A percentile compares a stretch with the other conserved stretches of the same genome.
Conservation (phyloP, 2,888 invertebrate genomes). For the Leptarthrus brevirostris region DNA sequence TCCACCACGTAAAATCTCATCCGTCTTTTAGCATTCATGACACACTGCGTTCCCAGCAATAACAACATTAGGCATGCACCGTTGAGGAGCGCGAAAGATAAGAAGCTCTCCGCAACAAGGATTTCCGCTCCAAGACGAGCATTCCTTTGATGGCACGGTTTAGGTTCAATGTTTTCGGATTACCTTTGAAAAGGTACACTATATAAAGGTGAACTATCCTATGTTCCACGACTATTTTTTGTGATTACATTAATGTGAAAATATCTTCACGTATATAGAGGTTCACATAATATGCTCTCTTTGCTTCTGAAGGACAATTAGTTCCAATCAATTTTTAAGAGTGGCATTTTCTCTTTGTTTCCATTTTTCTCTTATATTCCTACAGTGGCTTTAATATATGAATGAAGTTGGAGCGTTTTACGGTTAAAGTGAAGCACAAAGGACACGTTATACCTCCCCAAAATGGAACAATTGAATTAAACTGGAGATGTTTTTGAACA, state of each 20-base stretch:
- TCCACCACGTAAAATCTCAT: neutral
- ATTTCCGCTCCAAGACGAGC: neutral
- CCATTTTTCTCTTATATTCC: too few species aligned
- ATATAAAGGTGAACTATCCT: neutral
- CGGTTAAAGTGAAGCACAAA: too few species aligned
- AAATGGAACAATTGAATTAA: too few species aligned
- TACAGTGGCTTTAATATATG: too few species aligned
- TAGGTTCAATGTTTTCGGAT: neutral
- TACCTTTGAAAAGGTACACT: neutral
- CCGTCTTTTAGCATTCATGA: neutral
- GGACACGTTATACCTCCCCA: too few species aligned
- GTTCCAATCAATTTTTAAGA: neutral
- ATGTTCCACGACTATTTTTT: neutral
- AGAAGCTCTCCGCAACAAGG: neutral
- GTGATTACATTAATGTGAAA: neutral
- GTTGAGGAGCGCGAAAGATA: neutral
- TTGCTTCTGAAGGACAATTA: neutral
- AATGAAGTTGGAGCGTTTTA: too few species aligned
- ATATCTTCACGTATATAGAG: neutral
- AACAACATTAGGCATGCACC: neutral
- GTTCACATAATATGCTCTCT: neutral
- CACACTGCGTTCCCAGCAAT: neutral
- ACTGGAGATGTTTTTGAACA: too few species aligned
- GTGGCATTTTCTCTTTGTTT: too few species aligned
- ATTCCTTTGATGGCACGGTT: neutral